These are phyloP conservation scores for Buphagus erythrorhynchus DNA, from an alignment of 2,797 vertebrate genomes.

Conservation along the genomic window DNA sequence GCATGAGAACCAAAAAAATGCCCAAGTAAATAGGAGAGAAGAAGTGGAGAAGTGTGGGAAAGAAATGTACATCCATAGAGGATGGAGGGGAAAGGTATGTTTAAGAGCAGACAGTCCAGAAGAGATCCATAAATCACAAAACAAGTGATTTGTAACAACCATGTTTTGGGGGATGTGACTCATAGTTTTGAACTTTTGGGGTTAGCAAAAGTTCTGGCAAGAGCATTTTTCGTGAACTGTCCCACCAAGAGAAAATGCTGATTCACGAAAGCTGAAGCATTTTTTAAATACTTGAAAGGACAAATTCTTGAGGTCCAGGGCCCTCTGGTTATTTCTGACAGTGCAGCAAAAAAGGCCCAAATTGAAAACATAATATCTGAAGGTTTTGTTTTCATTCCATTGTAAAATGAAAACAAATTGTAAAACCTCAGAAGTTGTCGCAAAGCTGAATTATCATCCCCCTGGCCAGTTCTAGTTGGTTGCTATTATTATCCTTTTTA, in stretches of 20 bases:
- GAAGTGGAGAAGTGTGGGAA: not conserved
- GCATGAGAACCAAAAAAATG: not conserved
- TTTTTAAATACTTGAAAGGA: slow-evolving; percentile 55
- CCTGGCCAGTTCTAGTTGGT: not conserved
- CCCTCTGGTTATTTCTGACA: slow-evolving; percentile 58
- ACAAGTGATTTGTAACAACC: not conserved
- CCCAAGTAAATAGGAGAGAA: not conserved
- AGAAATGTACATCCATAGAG: not conserved
- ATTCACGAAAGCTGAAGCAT: slow-evolving; percentile 34
- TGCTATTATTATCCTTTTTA: slow-evolving; percentile 34
- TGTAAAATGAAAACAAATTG: slow-evolving; percentile 66
- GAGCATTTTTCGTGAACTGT: not conserved
- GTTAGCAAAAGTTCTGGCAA: slow-evolving; percentile 22
- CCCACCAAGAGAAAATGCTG: slow-evolving; percentile 53
- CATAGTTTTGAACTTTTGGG: not conserved
- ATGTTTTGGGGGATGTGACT: slow-evolving; percentile 10
- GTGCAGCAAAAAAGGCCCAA: slow-evolving; percentile 33
- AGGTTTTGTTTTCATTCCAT: slow-evolving; percentile 67
- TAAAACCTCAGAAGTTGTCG: slow-evolving; percentile 59
- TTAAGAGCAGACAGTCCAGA: not conserved
- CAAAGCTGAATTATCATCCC: slow-evolving; percentile 40
- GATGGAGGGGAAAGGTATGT: not conserved
- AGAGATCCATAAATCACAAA: not conserved
- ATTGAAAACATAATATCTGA: slow-evolving; percentile 65
- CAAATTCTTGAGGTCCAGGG: slow-evolving; percentile 44